phyloP scores from a whole-genome alignment of 1,140 invertebrate genomes.

The Ooceraea biroi region DNA sequence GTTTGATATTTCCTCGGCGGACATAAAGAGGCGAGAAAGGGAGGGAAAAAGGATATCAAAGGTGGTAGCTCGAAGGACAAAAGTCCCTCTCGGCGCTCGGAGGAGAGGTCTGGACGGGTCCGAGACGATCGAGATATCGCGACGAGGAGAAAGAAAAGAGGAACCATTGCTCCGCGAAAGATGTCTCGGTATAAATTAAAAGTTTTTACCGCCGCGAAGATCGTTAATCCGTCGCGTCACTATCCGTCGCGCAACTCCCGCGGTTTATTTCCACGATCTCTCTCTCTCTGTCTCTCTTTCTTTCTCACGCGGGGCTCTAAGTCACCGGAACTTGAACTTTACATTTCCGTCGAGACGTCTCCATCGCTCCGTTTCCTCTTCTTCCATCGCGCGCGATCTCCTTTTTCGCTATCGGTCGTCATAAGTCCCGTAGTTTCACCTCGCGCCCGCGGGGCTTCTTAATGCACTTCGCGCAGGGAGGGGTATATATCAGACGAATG shows the following conservation, averaged over 20 bases:
- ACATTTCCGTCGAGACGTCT: conserved; percentile 56
- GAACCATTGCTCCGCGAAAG: conserved; percentile 28
- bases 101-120: not conserved
- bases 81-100: conserved; percentile 45
- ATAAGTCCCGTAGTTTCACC: conserved; percentile 35
- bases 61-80: conserved; percentile 59
- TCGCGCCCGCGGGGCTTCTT: conserved; percentile 27
- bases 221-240: conserved; percentile 79
- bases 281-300: not conserved
- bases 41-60: conserved; percentile 53
- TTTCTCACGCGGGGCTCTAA: conserved; percentile 39
- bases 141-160: not conserved
- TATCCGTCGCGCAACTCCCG: conserved; percentile 66
- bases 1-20: conserved; percentile 62
- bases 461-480: conserved; percentile 47
- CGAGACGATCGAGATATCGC: conserved; percentile 44
- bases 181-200: conserved; percentile 78
- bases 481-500: conserved; percentile 14
- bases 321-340: conserved; percentile 66
- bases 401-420: conserved; percentile 35
- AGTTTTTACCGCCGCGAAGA: conserved; percentile 68
- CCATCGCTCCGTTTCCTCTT: not conserved
- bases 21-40: conserved; percentile 47
- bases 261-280: conserved; percentile 67
- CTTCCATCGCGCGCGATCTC: not conserved